These are phyloP conservation scores for Dicranocentrus wangi DNA, from an alignment of 2,888 invertebrate genomes.

Conservation along the genomic window DNA sequence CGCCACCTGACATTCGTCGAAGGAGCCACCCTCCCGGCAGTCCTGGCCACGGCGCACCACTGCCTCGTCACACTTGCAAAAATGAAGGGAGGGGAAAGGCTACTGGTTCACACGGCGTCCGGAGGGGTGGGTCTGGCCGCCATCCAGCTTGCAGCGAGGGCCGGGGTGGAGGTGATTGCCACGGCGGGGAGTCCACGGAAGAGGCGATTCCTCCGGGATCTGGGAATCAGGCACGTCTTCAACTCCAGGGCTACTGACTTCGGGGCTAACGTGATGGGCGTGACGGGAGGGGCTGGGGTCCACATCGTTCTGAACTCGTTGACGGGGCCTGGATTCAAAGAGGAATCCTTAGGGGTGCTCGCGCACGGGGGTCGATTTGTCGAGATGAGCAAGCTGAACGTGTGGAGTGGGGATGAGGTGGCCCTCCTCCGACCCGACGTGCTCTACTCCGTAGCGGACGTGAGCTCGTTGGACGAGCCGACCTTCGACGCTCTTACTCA, in stretches of 20 bases:
- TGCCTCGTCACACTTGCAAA: slow-evolving; percentile 19
- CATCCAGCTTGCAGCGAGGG: slow-evolving; percentile 27
- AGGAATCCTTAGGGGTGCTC: neutral
- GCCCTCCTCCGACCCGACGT: slow-evolving; percentile 16
- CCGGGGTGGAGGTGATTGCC: slow-evolving; percentile 7
- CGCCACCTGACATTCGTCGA: slow-evolving; percentile 7
- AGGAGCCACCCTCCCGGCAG: slow-evolving; percentile 28
- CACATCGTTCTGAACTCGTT: too few species aligned
- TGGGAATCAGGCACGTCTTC: too few species aligned
- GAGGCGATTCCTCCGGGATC: too few species aligned
- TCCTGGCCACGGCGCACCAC: slow-evolving; percentile 5
- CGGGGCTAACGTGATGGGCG: too few species aligned
- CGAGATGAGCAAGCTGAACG: slow-evolving; percentile 28
- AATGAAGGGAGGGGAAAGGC: slow-evolving; percentile 30
- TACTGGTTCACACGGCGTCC: slow-evolving; percentile 62
- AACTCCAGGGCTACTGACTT: too few species aligned
- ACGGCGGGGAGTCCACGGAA: too few species aligned
- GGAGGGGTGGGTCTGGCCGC: slow-evolving; percentile 61
- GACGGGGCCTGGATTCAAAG: too few species aligned
- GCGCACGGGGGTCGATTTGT: slow-evolving; percentile 11
- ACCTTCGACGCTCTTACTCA: neutral
- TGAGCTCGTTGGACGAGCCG: neutral
- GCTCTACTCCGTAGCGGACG: neutral
- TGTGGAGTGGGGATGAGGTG: slow-evolving; percentile 27
- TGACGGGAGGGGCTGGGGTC: too few species aligned